These are phyloP conservation scores for Idaea straminata DNA, from an alignment of 2,888 invertebrate genomes.

Conservation along the genomic window DNA sequence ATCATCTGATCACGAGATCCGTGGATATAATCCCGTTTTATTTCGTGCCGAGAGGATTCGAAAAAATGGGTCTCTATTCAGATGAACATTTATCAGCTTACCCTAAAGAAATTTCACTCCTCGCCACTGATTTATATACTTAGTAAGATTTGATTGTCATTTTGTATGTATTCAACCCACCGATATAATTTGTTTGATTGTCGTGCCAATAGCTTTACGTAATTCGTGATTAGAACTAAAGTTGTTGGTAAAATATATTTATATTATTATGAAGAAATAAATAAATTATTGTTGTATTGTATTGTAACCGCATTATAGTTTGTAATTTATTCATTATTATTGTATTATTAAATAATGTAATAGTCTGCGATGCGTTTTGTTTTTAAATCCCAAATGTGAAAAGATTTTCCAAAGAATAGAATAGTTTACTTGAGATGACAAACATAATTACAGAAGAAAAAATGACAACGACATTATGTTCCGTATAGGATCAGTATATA, in stretches of 20 bases:
- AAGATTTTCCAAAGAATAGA: not conserved
- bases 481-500: too few species aligned
- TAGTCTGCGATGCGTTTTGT: conserved; percentile 63
- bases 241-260: conserved; percentile 22
- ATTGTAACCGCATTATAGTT: conserved; percentile 69
- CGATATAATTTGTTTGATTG: conserved; percentile 38
- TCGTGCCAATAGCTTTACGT: conserved; percentile 44
- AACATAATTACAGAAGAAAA: too few species aligned
- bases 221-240: conserved; percentile 8
- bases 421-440: too few species aligned
- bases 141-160: conserved; percentile 33
- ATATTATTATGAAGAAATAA: conserved; percentile 25
- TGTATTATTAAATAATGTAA: conserved; percentile 33
- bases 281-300: conserved; percentile 56
- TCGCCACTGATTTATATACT: not conserved
- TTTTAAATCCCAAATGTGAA: not conserved
- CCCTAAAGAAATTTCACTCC: too few species aligned
- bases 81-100: too few species aligned
- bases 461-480: too few species aligned
- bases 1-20: too few species aligned
- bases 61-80: too few species aligned
- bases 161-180: conserved; percentile 49
- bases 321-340: conserved; percentile 61
- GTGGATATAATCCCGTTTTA: too few species aligned
- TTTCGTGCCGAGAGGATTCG: too few species aligned